A percentile compares a stretch with the other conserved stretches of the same genome.
Evolutionary conservation across 2,888 invertebrate genomes (phyloP).

Genomic region (Andrena chrysosceles): DNA sequence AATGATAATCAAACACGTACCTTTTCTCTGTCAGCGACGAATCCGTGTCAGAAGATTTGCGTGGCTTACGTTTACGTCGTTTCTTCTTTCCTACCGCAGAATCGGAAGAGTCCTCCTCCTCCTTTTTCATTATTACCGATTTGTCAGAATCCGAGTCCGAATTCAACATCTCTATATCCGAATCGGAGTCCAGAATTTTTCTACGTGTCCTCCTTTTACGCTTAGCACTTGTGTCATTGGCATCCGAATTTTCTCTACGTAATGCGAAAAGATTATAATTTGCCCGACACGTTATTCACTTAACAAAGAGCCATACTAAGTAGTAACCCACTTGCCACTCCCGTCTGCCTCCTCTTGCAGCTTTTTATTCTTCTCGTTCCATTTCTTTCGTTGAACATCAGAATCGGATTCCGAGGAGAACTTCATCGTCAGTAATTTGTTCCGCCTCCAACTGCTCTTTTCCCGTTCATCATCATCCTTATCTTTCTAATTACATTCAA

Average conservation of each 20-base stretch:
- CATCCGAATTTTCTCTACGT: slow-evolving; percentile 35
- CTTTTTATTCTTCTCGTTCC: slow-evolving; percentile 58
- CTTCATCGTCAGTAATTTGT: slow-evolving; percentile 75
- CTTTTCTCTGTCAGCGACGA: slow-evolving; percentile 72
- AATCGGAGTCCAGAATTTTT: slow-evolving; percentile 77
- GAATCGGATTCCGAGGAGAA: slow-evolving; percentile 78
- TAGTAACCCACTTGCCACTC: slow-evolving; percentile 22
- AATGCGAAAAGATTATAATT: not conserved
- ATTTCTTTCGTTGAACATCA: slow-evolving; percentile 76
- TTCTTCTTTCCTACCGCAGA: slow-evolving; percentile 63
- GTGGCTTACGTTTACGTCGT: slow-evolving; percentile 60
- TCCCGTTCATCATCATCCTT: slow-evolving; percentile 40
- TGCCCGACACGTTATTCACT: slow-evolving; percentile 2
- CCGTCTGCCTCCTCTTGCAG: slow-evolving; percentile 13
- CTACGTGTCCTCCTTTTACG: slow-evolving; percentile 62
- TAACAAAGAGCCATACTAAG: slow-evolving; percentile 17
- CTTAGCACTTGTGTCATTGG: not conserved
- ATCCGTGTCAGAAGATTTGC: slow-evolving; percentile 77
- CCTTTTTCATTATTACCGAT: slow-evolving; percentile 31
- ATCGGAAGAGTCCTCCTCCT: slow-evolving; percentile 23
- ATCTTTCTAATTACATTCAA: slow-evolving; percentile 35
- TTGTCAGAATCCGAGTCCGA: slow-evolving; percentile 66
- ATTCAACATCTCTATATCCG: slow-evolving; percentile 67
- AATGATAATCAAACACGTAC: slow-evolving; percentile 56
- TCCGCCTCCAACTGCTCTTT: slow-evolving; percentile 74